Evolutionary conservation across 2,888 invertebrate genomes (phyloP).

Genomic region (Macrosiphum euphorbiae): DNA sequence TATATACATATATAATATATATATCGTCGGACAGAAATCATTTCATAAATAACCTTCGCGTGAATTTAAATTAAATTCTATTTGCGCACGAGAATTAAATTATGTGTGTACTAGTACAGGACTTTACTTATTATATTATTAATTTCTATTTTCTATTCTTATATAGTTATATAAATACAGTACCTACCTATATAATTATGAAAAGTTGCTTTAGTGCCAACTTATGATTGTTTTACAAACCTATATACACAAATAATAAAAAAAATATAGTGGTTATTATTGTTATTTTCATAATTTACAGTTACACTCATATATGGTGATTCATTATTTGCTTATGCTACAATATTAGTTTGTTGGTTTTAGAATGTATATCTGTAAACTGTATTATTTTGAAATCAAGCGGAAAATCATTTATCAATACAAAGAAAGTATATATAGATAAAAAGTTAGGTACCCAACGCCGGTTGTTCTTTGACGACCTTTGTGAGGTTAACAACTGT

Average conservation of each 20-base stretch:
- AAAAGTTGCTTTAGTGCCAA: too few species aligned
- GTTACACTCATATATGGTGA: background rate
- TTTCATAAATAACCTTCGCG: constrained; percentile 3
- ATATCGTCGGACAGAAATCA: too few species aligned
- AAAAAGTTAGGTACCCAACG: background rate
- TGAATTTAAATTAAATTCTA: constrained; percentile 14
- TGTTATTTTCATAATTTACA: background rate
- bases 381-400: background rate
- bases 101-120: too few species aligned
- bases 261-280: background rate
- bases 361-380: background rate
- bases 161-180: background rate
- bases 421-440: background rate
- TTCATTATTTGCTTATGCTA: background rate
- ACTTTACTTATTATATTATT: background rate
- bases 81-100: too few species aligned
- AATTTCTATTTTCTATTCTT: background rate
- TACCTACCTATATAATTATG: background rate
- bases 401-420: background rate
- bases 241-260: background rate
- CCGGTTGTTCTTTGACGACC: background rate
- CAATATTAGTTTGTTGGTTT: background rate
- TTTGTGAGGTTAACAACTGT: background rate
- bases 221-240: too few species aligned
- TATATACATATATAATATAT: too few species aligned